These are phyloP conservation scores for Xenopus petersii DNA, from an alignment of 2,797 vertebrate species.

Conservation along the genomic window DNA sequence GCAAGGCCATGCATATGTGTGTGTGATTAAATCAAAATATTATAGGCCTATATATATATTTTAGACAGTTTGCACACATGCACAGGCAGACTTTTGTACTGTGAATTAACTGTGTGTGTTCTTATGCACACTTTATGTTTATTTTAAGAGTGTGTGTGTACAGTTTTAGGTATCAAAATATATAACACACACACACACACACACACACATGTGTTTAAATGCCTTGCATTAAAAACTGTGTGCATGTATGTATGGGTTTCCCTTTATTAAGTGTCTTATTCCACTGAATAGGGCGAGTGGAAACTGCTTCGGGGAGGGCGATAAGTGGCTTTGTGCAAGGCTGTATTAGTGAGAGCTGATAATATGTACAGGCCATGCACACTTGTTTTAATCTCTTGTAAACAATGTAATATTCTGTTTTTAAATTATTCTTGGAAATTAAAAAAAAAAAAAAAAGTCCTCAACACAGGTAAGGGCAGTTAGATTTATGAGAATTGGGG, in stretches of 20 bases:
- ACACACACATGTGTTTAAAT: not conserved
- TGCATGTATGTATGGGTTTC: not conserved
- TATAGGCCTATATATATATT: slow-evolving; percentile 27
- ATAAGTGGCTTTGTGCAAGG: not conserved
- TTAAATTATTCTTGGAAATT: slow-evolving; percentile 28
- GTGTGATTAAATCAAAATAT: slow-evolving; percentile 10
- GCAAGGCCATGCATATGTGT: not conserved
- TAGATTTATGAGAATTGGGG: slow-evolving; percentile 16
- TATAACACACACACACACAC: not conserved
- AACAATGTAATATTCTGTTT: slow-evolving; percentile 30
- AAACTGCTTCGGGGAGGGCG: not conserved
- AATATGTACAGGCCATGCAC: not conserved
- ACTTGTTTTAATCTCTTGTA: slow-evolving; percentile 58
- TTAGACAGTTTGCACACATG: not conserved
- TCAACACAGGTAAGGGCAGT: not conserved
- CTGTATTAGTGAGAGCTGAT: not conserved
- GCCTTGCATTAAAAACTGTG: not conserved
- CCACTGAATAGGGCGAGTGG: slow-evolving; percentile 5
- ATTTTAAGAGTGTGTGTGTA: not conserved
- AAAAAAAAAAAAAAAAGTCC: slow-evolving; percentile 3
- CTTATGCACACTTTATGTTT: too few relatives aligned
- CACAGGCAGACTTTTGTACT: not conserved
- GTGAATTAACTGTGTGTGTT: too few relatives aligned
- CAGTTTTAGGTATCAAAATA: slow-evolving; percentile 15
- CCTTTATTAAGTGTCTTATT: slow-evolving; percentile 21